These are phyloP conservation scores for Plodia interpunctella DNA, from an alignment of 1,140 invertebrate genomes.

Conservation along the genomic window DNA sequence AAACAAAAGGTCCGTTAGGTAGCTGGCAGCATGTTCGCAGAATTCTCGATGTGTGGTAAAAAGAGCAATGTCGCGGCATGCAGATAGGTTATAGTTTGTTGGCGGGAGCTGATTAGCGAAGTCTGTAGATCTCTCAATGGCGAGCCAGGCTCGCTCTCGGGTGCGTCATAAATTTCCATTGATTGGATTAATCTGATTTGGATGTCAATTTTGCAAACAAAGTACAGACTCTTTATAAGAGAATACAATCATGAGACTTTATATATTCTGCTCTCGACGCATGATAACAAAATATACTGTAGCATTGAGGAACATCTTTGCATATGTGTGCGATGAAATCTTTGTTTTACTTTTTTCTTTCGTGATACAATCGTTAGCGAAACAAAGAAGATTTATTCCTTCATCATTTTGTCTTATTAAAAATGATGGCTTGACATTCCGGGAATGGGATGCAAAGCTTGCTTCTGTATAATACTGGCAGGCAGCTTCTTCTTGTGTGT, in stretches of 20 bases:
- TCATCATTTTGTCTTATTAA: conserved; percentile 71
- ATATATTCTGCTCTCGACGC: conserved; percentile 57
- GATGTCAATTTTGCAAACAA: conserved; percentile 73
- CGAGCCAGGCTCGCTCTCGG: conserved; percentile 48
- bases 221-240: conserved; percentile 68
- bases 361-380: conserved; percentile 59
- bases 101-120: conserved; percentile 61
- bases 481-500: not conserved
- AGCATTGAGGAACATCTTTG: conserved; percentile 44
- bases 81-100: conserved; percentile 47
- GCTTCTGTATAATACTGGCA: not conserved
- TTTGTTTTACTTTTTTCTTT: conserved; percentile 46
- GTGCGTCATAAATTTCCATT: conserved; percentile 78
- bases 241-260: conserved; percentile 64
- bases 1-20: conserved; percentile 11
- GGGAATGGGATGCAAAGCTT: conserved; percentile 24
- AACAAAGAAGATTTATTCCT: conserved; percentile 65
- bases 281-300: conserved; percentile 64
- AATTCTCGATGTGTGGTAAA: conserved; percentile 18
- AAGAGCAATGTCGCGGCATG: conserved; percentile 28
- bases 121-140: conserved; percentile 61
- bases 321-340: conserved; percentile 44
- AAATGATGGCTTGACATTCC: conserved; percentile 57
- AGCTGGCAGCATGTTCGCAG: conserved; percentile 14
- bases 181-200: conserved; percentile 79